Base-by-base conservation (phyloP, 2,888 invertebrate genomes). In the Caenorhabditis macrosperma region DNA sequence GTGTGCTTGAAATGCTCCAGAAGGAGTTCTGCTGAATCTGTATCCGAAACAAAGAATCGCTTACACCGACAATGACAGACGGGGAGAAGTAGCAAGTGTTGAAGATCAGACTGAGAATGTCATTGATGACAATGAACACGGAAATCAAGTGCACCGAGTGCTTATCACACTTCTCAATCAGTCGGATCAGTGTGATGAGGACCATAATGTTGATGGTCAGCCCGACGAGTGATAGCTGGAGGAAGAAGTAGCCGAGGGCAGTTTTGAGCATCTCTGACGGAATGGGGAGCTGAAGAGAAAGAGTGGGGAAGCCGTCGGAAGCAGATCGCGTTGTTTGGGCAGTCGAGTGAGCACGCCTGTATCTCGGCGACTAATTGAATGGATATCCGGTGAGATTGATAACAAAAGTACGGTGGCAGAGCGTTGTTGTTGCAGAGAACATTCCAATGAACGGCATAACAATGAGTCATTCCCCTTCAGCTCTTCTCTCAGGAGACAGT, bases 161-260 rank as follows among this genome's bases (percentile, higher is more conserved):
- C 3, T 22, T 44, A 41, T 71, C 71, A 26, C 33, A 41, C 26
- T 46, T 52, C 28, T 54, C 22, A n/a, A n/a, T 44, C 20, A 71
- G 17, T n/a, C 55, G 38, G 17, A 26, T 20, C 44, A 71, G 20
- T 1, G 61, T 41, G 6, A 55, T 1, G 15, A 71, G 55, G 0
- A 54, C 54, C n/a, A n/a, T 22, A 5, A 61, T 17, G 44, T 71
- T 71, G 9, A 61, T 26, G 5, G 46, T 54, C 30, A 71, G 35
- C 46, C 63, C 72, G 6, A 55, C 35, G 10, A 64, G 12, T 9
- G 54, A 63, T 7, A 63, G 28, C 38, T 72, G 72, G 48, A 72
- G 55, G 30, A 72, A 72, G 38, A 55, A 72, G 72, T 72, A 72
- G 35, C 72, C 63, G 28, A 46, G 55, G 10, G 72, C 63, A 1